These are phyloP conservation scores for Melieria crassipennis DNA, from an alignment of 2,888 invertebrate genomes.

Conservation along the genomic window DNA sequence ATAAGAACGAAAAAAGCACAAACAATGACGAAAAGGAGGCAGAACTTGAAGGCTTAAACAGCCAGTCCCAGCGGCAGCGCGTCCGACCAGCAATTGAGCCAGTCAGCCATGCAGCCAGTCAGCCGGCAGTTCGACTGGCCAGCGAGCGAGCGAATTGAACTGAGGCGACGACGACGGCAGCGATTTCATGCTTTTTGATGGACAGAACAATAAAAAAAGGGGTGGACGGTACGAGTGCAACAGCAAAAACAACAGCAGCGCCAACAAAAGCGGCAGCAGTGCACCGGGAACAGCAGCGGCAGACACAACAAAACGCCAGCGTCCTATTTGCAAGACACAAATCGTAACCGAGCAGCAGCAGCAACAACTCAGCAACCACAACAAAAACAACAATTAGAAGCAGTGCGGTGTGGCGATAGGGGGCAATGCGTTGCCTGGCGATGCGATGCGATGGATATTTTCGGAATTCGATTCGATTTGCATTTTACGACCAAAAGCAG, in stretches of 20 bases:
- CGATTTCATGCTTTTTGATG: constrained; percentile 53
- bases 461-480: constrained; percentile 29
- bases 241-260: constrained; percentile 39
- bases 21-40: constrained; percentile 9
- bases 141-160: constrained; percentile 25
- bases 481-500: constrained; percentile 29
- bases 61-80: neutral
- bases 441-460: constrained; percentile 13
- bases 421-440: constrained; percentile 3
- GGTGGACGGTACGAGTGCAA: constrained; percentile 56
- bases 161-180: constrained; percentile 6
- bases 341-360: neutral
- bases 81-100: constrained; percentile 1
- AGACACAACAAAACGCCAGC: constrained; percentile 24
- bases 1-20: neutral
- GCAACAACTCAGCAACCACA: neutral
- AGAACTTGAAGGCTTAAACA: constrained; percentile 6
- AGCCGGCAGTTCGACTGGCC: constrained; percentile 19
- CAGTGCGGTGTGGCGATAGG: neutral
- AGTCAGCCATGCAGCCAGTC: constrained; percentile 8
- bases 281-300: constrained; percentile 41
- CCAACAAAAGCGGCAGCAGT: constrained; percentile 25
- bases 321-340: constrained; percentile 1
- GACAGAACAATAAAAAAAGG: constrained; percentile 66
- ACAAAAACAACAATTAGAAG: neutral